Base-by-base conservation (phyloP, 2,797 vertebrate species). In the Holocentrus rufus region DNA sequence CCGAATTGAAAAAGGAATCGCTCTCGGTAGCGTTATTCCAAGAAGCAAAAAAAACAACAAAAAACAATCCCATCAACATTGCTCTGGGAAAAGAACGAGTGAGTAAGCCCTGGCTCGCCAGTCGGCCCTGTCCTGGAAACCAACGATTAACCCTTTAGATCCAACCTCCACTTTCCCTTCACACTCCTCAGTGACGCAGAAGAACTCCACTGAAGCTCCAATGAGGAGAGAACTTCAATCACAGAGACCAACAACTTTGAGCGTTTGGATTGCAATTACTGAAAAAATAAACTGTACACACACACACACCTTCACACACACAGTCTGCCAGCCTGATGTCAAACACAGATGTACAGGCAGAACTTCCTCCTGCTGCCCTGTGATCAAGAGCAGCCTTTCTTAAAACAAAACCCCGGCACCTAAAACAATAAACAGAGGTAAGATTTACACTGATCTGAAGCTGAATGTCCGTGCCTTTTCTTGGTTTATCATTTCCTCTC, bases 371-470 rank as follows among this genome's bases (percentile, higher is more conserved):
- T n/a, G 13, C 27, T 34, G 62, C 46, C 8, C 49, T 9, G 20
- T 47, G 76, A 87, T 81, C 68, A 68, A 81, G 59, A 74, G 63
- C 49, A 0, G 31, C 7, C 10, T 2, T 34, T 57, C 50, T 69
- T 30, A 34, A 34, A 31, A 74, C 65, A 62, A 65, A 73, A 34
- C 73, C 70, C 55, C 64, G 58, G 71, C 22, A 5, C 52, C 65
- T 82, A 64, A 20, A 81, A 87, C 75, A 86, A 84, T 58, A 81
- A 81, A 82, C 79, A 61, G 67, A 77, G 68, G 63, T 58, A 10
- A 47, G 52, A 74, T 81, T 56, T 65, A 58, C 73, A 70, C 64
- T 65, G 55, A 83, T 60, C 61, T 77, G 66, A 76, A 59, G 46
- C 23, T 9, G n/a, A 11, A 65, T 8, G 20, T 60, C 72, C 0